Conservation (phyloP, 2,888 invertebrate genomes). For the Caenorhabditis sinica region DNA sequence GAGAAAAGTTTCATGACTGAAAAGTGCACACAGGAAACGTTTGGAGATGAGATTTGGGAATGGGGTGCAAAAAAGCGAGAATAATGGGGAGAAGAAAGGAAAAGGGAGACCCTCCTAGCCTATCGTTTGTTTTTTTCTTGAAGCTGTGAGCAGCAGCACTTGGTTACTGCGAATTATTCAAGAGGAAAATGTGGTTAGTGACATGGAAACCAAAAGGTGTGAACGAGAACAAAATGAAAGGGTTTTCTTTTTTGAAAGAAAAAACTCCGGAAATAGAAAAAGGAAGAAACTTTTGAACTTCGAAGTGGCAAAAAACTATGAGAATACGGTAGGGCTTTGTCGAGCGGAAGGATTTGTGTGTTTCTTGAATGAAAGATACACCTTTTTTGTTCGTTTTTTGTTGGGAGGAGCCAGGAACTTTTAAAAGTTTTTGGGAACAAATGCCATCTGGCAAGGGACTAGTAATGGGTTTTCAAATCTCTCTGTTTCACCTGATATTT, state of each 20-base stretch:
- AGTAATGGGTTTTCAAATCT: neutral
- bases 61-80: constrained; percentile 37
- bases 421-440: neutral
- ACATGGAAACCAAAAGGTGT: constrained; percentile 50
- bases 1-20: constrained; percentile 15
- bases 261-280: neutral
- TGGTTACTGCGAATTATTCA: constrained; percentile 55
- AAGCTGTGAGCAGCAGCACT: constrained; percentile 6
- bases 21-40: constrained; percentile 50
- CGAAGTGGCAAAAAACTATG: neutral
- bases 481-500: constrained; percentile 20
- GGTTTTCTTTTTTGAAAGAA: neutral
- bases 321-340: too few species aligned
- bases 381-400: too few species aligned
- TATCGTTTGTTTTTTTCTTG: constrained; percentile 55
- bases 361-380: too few species aligned
- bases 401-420: too few species aligned
- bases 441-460: constrained; percentile 12
- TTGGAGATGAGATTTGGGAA: constrained; percentile 33
- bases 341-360: too few species aligned
- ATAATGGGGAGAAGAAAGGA: constrained; percentile 1
- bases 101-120: constrained; percentile 1
- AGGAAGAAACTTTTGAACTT: neutral
- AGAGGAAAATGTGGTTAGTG: constrained; percentile 60
- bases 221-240: constrained; percentile 1